A percentile compares a stretch with the other conserved stretches of the same genome.
phyloP scores from a whole-genome alignment of 2,888 invertebrate genomes.

The Metalampra italica region DNA sequence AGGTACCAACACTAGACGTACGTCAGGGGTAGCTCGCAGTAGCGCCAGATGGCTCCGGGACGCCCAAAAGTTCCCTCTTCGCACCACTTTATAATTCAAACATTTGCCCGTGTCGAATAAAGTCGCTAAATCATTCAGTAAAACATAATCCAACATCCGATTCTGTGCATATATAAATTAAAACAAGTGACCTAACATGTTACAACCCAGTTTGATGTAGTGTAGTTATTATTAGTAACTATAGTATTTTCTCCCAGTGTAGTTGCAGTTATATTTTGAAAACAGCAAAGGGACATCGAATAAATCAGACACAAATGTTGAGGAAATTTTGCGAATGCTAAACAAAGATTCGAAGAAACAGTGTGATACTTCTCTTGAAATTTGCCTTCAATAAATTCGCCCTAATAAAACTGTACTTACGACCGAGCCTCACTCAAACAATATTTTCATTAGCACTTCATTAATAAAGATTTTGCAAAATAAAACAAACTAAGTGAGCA shows the following conservation, averaged over 20 bases:
- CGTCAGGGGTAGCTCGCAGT: not conserved
- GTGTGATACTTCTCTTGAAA: not conserved
- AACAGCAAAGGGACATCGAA: too few species aligned
- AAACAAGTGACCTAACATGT: too few species aligned
- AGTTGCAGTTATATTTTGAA: too few species aligned
- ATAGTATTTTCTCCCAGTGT: not conserved
- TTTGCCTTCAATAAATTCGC: constrained; percentile 9
- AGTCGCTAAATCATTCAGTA: constrained; percentile 61
- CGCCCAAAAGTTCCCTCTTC: constrained; percentile 45
- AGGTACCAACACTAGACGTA: not conserved
- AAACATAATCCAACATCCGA: constrained; percentile 18
- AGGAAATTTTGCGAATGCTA: constrained; percentile 48
- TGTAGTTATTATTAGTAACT: too few species aligned
- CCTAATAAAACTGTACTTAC: constrained; percentile 13
- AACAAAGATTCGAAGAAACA: constrained; percentile 25
- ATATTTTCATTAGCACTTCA: constrained; percentile 1
- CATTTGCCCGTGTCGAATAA: constrained; percentile 65
- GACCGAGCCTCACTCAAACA: constrained; percentile 1
- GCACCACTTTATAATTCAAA: constrained; percentile 69
- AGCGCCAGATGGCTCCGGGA: constrained; percentile 34
- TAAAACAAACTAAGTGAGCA: too few species aligned
- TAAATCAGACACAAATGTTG: constrained; percentile 29
- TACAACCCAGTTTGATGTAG: too few species aligned
- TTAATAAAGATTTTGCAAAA: too few species aligned
- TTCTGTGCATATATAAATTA: too few species aligned